These are phyloP conservation scores for Dreissena rostriformis DNA, from an alignment of 1,140 invertebrate genomes.

Conservation along the genomic window DNA sequence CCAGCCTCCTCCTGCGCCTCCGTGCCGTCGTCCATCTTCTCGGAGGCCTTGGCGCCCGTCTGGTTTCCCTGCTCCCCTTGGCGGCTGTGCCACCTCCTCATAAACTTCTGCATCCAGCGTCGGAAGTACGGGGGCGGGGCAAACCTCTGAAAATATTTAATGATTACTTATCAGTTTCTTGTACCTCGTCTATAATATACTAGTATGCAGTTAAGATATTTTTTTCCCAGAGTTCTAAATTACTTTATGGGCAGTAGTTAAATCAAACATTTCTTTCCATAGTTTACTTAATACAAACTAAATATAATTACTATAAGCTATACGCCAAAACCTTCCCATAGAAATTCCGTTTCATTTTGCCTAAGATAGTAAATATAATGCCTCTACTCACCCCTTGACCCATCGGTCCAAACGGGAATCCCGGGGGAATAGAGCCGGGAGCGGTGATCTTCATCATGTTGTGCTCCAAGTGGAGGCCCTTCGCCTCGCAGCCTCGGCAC, in stretches of 20 bases:
- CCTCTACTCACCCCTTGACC: not conserved
- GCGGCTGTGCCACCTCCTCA: slow-evolving; percentile 70
- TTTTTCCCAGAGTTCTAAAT: too few relatives aligned
- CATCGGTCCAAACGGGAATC: slow-evolving; percentile 32
- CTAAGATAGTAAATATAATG: too few relatives aligned
- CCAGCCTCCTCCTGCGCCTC: slow-evolving; percentile 36
- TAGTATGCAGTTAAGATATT: too few relatives aligned
- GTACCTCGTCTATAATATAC: too few relatives aligned
- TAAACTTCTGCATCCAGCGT: slow-evolving; percentile 74
- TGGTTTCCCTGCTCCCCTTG: slow-evolving; percentile 37
- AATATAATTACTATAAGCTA: too few relatives aligned
- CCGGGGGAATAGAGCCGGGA: slow-evolving; percentile 58
- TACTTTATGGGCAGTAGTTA: too few relatives aligned
- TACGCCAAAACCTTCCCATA: too few relatives aligned
- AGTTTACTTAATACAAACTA: too few relatives aligned
- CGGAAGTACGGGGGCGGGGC: slow-evolving; percentile 72
- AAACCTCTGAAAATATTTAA: slow-evolving; percentile 51
- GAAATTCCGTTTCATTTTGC: too few relatives aligned
- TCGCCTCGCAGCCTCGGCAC: slow-evolving; percentile 88
- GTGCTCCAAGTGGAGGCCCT: slow-evolving; percentile 88
- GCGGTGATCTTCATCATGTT: slow-evolving; percentile 88
- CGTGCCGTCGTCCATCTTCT: slow-evolving; percentile 35
- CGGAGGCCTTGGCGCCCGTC: slow-evolving; percentile 35
- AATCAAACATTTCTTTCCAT: too few relatives aligned
- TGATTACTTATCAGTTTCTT: too few relatives aligned